A percentile compares a stretch with the other conserved stretches of the same genome.
Evolutionary conservation across 2,888 invertebrate species (phyloP).

Genomic region (Apamea monoglypha): DNA sequence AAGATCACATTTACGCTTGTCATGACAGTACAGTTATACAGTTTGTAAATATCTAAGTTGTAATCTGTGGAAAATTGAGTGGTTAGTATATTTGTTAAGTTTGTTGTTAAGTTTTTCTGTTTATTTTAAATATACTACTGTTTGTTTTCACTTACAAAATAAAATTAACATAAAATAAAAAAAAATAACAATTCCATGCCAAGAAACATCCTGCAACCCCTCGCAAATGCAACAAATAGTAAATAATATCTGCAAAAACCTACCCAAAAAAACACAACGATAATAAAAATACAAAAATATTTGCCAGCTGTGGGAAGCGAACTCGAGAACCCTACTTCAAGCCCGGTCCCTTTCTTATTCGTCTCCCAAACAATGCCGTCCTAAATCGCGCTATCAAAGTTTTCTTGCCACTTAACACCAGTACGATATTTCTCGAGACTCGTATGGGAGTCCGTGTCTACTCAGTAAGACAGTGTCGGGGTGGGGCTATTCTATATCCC

Average conservation of each 20-base stretch:
- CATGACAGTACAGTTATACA: too few relatives aligned
- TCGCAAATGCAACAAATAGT: not conserved
- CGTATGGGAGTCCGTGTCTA: not conserved
- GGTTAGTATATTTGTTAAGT: too few relatives aligned
- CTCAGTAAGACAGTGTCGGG: too few relatives aligned
- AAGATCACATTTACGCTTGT: too few relatives aligned
- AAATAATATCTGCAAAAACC: not conserved
- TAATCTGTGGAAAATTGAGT: too few relatives aligned
- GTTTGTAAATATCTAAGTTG: too few relatives aligned
- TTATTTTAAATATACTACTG: too few relatives aligned
- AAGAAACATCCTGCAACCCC: not conserved
- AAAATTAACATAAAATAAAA: too few relatives aligned
- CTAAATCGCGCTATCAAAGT: conserved; percentile 41
- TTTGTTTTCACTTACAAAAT: too few relatives aligned
- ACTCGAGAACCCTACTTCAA: not conserved
- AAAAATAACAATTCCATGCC: not conserved
- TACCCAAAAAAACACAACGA: not conserved
- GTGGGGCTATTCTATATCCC: too few relatives aligned
- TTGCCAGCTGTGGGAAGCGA: not conserved
- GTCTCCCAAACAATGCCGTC: not conserved
- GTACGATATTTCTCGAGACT: accelerated
- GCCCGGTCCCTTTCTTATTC: not conserved
- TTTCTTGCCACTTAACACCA: conserved; percentile 1
- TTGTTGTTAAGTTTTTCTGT: too few relatives aligned
- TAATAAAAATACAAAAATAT: not conserved